These are phyloP conservation scores for Girardinichthys multiradiatus DNA, from an alignment of 2,113 vertebrate genomes.

Conservation along the genomic window DNA sequence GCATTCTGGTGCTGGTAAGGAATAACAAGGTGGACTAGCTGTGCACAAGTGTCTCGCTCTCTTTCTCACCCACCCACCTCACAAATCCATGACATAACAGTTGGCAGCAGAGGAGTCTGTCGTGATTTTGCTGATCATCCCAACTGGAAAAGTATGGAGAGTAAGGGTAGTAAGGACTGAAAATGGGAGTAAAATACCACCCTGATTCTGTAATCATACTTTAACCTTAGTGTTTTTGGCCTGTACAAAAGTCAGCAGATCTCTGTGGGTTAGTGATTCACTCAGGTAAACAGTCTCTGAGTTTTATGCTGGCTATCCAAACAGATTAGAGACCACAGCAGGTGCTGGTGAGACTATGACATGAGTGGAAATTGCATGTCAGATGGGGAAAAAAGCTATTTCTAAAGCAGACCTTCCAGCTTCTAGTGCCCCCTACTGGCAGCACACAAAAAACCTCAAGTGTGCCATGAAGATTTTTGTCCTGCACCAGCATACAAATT, in stretches of 20 bases:
- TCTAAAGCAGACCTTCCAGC: conserved; percentile 44
- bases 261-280: conserved; percentile 6
- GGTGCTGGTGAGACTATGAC: conserved; percentile 20
- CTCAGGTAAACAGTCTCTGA: conserved; percentile 11
- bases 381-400: conserved; percentile 44
- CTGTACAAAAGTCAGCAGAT: not conserved
- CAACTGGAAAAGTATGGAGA: not conserved
- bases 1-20: conserved; percentile 53
- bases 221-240: conserved; percentile 1
- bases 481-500: not conserved
- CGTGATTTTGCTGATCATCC: conserved; percentile 41
- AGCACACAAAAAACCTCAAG: not conserved
- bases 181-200: not conserved
- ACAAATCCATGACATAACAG: conserved; percentile 68
- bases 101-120: conserved; percentile 47
- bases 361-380: conserved; percentile 50
- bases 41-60: conserved; percentile 35
- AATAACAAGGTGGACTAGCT: conserved; percentile 63
- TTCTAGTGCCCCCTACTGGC: conserved; percentile 60
- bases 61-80: conserved; percentile 40
- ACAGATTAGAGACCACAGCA: conserved; percentile 33
- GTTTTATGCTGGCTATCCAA: conserved; percentile 24
- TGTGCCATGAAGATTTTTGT: not conserved
- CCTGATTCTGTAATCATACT: not conserved
- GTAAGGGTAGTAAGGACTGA: not conserved